phyloP scores from a whole-genome alignment of 2,113 vertebrate genomes.

The Menura novaehollandiae region DNA sequence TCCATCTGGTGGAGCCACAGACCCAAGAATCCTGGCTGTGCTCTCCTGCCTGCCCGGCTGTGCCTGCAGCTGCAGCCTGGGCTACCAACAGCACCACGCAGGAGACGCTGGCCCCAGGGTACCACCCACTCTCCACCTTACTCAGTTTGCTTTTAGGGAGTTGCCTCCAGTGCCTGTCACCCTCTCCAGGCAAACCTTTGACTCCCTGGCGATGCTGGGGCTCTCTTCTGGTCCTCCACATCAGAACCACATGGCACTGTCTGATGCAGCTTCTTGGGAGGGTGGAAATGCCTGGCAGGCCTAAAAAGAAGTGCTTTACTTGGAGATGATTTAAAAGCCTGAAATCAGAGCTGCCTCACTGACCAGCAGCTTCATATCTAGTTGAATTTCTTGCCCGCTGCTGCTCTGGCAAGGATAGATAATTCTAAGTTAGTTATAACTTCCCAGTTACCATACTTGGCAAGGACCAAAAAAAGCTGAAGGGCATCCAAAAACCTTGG shows the following conservation, averaged over 20 bases:
- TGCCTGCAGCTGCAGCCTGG: not conserved
- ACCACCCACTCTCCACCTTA: not conserved
- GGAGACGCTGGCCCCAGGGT: not conserved
- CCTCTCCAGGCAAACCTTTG: not conserved
- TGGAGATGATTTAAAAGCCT: not conserved
- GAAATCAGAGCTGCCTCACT: not conserved
- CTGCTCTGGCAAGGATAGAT: not conserved
- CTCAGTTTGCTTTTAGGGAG: not conserved
- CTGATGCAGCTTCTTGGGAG: not conserved
- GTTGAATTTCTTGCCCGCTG: not conserved
- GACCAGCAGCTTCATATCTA: not conserved
- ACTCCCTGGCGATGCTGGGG: not conserved
- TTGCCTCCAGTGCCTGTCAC: not conserved
- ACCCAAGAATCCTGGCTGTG: not conserved
- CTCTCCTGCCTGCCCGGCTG: not conserved
- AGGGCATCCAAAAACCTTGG: not conserved
- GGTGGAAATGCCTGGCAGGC: not conserved
- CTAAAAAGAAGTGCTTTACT: not conserved
- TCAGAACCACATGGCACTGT: not conserved
- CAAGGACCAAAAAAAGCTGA: not conserved
- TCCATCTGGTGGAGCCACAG: constrained; percentile 39
- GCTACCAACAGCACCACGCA: not conserved
- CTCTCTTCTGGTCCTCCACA: not conserved
- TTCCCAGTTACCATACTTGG: not conserved
- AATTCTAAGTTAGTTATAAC: not conserved